phyloP scores from a whole-genome alignment of 1,140 invertebrate genomes.

The Nasonia longicornis region DNA sequence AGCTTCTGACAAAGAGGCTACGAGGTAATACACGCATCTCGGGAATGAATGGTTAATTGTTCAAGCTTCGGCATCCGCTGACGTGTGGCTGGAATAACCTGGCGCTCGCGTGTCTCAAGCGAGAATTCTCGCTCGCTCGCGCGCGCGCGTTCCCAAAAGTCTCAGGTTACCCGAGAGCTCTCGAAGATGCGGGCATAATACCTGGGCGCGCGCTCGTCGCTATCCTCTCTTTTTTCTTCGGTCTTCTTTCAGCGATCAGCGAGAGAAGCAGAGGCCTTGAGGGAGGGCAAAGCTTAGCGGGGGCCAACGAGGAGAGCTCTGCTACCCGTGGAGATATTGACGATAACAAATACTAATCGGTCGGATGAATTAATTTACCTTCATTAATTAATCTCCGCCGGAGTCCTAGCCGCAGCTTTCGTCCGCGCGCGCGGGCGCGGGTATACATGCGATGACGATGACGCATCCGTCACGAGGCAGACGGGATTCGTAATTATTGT shows the following conservation, averaged over 20 bases:
- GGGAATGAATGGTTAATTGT: slow-evolving; percentile 41
- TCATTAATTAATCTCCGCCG: slow-evolving; percentile 46
- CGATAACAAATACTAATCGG: slow-evolving; percentile 61
- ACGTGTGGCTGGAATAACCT: slow-evolving; percentile 40
- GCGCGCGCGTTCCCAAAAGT: slow-evolving; percentile 55
- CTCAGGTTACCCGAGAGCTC: slow-evolving; percentile 52
- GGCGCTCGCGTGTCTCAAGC: slow-evolving; percentile 37
- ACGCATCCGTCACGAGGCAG: slow-evolving; percentile 34
- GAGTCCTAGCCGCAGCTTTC: background rate
- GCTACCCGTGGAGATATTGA: slow-evolving; percentile 51
- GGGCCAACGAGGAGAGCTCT: slow-evolving; percentile 35
- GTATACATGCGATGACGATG: background rate
- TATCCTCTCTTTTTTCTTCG: slow-evolving; percentile 1
- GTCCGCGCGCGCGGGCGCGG: background rate
- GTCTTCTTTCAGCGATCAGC: background rate
- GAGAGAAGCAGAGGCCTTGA: slow-evolving; percentile 5
- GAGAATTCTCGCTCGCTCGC: slow-evolving; percentile 21
- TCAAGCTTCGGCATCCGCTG: slow-evolving; percentile 28
- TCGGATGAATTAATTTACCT: slow-evolving; percentile 59
- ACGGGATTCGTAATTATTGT: slow-evolving; percentile 35
- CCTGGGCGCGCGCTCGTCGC: background rate
- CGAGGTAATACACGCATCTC: slow-evolving; percentile 35
- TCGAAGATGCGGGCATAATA: slow-evolving; percentile 48
- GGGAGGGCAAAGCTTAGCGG: slow-evolving; percentile 26
- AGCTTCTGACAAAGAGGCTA: background rate